Percentiles rank a stretch among this genome's conserved stretches.
phyloP scores from a whole-genome alignment of 2,888 invertebrate species.

The Stramonita haemastoma region DNA sequence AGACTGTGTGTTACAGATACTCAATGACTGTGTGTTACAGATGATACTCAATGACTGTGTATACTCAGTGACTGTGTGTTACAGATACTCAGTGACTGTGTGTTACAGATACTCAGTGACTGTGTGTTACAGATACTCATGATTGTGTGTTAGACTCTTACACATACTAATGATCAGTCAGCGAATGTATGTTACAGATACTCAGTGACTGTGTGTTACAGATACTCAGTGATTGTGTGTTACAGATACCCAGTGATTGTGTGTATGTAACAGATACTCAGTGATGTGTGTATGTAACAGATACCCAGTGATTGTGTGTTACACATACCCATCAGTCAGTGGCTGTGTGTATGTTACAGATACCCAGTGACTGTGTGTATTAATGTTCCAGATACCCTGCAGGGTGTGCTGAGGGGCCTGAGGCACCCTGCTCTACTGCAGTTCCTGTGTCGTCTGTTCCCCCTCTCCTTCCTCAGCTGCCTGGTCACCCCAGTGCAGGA shows the following conservation, averaged over 20 bases:
- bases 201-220: too few relatives aligned
- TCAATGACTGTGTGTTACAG: too few relatives aligned
- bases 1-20: too few relatives aligned
- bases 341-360: neutral
- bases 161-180: slow-evolving; percentile 22
- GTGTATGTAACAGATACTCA: neutral
- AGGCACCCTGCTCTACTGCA: slow-evolving; percentile 54
- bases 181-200: neutral
- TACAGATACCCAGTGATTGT: neutral
- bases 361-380: neutral
- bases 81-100: too few relatives aligned
- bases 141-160: neutral
- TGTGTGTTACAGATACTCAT: neutral
- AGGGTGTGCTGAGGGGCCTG: slow-evolving; percentile 51
- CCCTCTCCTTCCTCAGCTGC: slow-evolving; percentile 57
- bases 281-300: neutral
- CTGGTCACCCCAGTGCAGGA: slow-evolving; percentile 42
- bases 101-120: neutral
- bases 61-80: too few relatives aligned
- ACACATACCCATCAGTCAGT: slow-evolving; percentile 47
- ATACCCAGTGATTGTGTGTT: slow-evolving; percentile 24
- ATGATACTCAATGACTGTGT: too few relatives aligned
- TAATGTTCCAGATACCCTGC: slow-evolving; percentile 53
- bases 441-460: slow-evolving; percentile 63
- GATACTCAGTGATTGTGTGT: too few relatives aligned